Evolutionary conservation across 2,797 vertebrate species (phyloP).

Genomic region (Betta splendens): DNA sequence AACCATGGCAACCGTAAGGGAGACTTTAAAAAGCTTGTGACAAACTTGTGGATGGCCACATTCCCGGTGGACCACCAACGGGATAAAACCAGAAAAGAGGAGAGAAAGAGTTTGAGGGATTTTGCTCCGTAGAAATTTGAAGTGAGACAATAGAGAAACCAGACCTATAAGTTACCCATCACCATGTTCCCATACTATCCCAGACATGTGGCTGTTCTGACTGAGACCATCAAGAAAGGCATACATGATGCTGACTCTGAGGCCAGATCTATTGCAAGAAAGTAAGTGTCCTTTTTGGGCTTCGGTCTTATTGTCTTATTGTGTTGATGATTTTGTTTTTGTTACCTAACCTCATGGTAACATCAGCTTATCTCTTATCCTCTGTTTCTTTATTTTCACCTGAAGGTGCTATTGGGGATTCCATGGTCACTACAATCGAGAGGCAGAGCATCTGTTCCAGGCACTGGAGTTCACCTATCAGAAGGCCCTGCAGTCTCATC

Average conservation of each 20-base stretch:
- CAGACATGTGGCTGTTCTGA: constrained; percentile 95
- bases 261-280: constrained; percentile 95
- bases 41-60: constrained; percentile 41
- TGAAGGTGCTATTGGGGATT: constrained; percentile 97
- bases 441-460: constrained; percentile 95
- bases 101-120: background rate
- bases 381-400: background rate
- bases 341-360: too few species aligned
- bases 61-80: constrained; percentile 40
- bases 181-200: constrained; percentile 75
- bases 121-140: background rate
- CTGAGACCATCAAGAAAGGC: constrained; percentile 97
- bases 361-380: too few species aligned
- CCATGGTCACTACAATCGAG: constrained; percentile 93
- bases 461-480: constrained; percentile 95
- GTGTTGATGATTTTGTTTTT: background rate
- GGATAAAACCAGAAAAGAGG: constrained; percentile 7
- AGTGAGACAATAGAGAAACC: background rate
- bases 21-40: constrained; percentile 68
- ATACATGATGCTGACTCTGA: constrained; percentile 98
- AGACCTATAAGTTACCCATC: background rate
- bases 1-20: constrained; percentile 66
- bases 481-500: constrained; percentile 94
- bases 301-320: background rate
- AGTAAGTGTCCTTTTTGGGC: constrained; percentile 83